Percentiles rank a stretch among this genome's conserved stretches.
Conservation (phyloP, 2,797 vertebrate species). For the Xenopus petersii region DNA sequence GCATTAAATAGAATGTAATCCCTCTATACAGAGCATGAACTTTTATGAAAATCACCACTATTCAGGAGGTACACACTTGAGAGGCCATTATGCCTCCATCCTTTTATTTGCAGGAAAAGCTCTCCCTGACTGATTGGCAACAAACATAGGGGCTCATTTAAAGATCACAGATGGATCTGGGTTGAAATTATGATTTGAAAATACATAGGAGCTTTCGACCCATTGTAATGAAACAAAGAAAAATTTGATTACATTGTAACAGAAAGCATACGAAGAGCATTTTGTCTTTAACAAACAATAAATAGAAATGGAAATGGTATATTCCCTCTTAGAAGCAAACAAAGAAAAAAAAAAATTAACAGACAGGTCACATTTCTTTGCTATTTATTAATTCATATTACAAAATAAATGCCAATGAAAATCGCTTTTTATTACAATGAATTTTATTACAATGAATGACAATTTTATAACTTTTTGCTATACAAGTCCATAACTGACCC, state of each 20-base stretch:
- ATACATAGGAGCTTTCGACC: neutral
- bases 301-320: too few species aligned
- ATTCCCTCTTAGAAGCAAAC: too few species aligned
- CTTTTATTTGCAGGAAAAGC: constrained; percentile 3
- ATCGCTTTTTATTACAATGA: too few species aligned
- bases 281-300: neutral
- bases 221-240: neutral
- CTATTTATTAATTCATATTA: too few species aligned
- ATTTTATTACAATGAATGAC: too few species aligned
- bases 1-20: constrained; percentile 10
- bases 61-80: constrained; percentile 4
- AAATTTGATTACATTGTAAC: too few species aligned
- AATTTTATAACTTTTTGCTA: too few species aligned
- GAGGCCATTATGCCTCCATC: constrained; percentile 8
- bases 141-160: constrained; percentile 18
- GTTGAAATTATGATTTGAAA: neutral
- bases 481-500: too few species aligned
- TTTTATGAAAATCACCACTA: constrained; percentile 12
- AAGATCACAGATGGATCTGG: constrained; percentile 11
- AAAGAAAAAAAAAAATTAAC: too few species aligned
- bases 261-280: neutral
- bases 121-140: constrained; percentile 9
- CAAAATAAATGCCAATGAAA: too few species aligned
- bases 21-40: constrained; percentile 3
- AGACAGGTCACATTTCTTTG: too few species aligned